Evolutionary conservation across 92 coral and sea anemone species (phyloP).

Genomic region (Zoanthus sansibaricus): DNA sequence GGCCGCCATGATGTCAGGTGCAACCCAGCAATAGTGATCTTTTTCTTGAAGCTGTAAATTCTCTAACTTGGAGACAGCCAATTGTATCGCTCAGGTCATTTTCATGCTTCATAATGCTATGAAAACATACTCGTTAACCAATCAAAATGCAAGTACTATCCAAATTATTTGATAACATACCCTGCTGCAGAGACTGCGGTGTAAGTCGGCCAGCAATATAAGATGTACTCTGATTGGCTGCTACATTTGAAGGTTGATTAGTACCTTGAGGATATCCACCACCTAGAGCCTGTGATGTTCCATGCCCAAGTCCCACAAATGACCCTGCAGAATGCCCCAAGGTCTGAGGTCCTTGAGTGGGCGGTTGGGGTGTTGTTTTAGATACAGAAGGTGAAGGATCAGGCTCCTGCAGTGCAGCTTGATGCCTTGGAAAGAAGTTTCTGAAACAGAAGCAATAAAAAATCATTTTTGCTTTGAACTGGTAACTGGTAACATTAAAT

Average conservation of each 20-base stretch:
- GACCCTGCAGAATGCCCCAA: constrained; percentile 57
- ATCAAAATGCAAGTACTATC: too few relatives aligned
- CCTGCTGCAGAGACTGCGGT: constrained; percentile 89
- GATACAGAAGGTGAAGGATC: constrained; percentile 74
- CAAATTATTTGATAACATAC: constrained; percentile 36
- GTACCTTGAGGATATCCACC: constrained; percentile 32
- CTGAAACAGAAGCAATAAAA: constrained; percentile 45
- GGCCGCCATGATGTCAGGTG: too few relatives aligned
- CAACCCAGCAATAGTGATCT: too few relatives aligned
- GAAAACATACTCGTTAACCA: too few relatives aligned
- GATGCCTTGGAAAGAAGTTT: constrained; percentile 97
- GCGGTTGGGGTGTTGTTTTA: constrained; percentile 56
- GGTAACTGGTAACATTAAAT: too few relatives aligned
- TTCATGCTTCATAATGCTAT: not conserved
- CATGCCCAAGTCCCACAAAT: constrained; percentile 68
- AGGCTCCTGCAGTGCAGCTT: constrained; percentile 73
- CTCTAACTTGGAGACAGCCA: too few relatives aligned
- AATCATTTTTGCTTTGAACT: too few relatives aligned
- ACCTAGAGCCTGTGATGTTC: constrained; percentile 41
- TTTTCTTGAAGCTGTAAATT: too few relatives aligned
- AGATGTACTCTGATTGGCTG: constrained; percentile 57
- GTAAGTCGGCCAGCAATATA: constrained; percentile 81
- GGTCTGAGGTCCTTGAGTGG: constrained; percentile 47
- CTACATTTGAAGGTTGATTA: constrained; percentile 34
- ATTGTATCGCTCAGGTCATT: too few relatives aligned